These are phyloP conservation scores for Xylophagus ater DNA, from an alignment of 2,888 invertebrate species.

Conservation along the genomic window DNA sequence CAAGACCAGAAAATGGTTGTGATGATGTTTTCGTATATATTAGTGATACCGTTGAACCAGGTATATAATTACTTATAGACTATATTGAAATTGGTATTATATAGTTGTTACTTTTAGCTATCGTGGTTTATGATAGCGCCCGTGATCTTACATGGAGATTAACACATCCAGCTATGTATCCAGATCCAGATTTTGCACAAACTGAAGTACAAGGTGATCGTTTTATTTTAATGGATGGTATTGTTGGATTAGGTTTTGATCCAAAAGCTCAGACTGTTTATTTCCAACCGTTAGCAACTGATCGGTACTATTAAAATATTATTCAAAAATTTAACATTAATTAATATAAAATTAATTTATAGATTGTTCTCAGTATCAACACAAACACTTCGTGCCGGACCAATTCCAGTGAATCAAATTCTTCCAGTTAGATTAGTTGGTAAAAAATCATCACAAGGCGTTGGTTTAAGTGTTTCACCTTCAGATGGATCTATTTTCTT, in stretches of 20 bases:
- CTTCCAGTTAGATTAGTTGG: slow-evolving; percentile 68
- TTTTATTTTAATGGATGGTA: slow-evolving; percentile 57
- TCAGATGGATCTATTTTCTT: slow-evolving; percentile 64
- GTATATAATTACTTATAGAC: slow-evolving; percentile 43
- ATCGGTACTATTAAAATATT: slow-evolving; percentile 37
- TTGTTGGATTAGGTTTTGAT: slow-evolving; percentile 55
- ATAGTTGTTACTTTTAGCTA: slow-evolving; percentile 24
- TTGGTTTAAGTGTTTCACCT: slow-evolving; percentile 60
- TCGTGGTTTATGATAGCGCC: slow-evolving; percentile 48
- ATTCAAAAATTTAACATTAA: background rate
- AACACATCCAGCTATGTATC: slow-evolving; percentile 73
- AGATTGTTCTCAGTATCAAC: slow-evolving; percentile 70
- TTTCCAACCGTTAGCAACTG: slow-evolving; percentile 57
- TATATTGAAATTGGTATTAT: no score
- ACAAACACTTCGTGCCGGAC: slow-evolving; percentile 59
- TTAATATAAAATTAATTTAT: slow-evolving; percentile 21
- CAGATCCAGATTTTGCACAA: slow-evolving; percentile 67
- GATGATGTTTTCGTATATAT: slow-evolving; percentile 72
- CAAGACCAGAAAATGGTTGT: slow-evolving; percentile 49
- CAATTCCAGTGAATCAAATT: slow-evolving; percentile 55
- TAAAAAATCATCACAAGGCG: slow-evolving; percentile 73
- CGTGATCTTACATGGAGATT: slow-evolving; percentile 71
- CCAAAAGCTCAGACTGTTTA: slow-evolving; percentile 45
- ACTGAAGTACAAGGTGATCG: slow-evolving; percentile 56
- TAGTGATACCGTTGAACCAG: slow-evolving; percentile 70